Base-by-base conservation (phyloP, 2,797 vertebrate species). In the Phyllotis vaccarum region DNA sequence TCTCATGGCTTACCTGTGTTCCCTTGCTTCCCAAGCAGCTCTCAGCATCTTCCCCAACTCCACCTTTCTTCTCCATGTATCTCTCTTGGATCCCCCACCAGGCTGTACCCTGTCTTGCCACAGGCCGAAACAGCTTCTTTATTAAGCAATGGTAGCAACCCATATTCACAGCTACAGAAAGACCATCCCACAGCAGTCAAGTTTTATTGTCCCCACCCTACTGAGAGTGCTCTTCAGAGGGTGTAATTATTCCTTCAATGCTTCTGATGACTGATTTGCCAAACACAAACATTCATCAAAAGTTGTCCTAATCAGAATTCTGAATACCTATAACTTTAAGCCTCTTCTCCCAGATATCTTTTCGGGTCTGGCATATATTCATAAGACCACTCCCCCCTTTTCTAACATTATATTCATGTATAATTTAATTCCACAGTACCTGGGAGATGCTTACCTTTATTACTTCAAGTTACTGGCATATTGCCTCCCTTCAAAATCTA, bases 401-500 rank as follows among this genome's bases (percentile, higher is more conserved):
- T 90, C 37, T 21, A 14, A 81, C 31, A 14, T 88, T 10, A 19
- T 64, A 21, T 87, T 91, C 78, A 24, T 95, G 5, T 93, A 58
- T 95, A 68, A 90, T 16, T 90, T 89, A 81, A 14, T 91, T 79
- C 37, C 2, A 13, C 31, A 52, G 21, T 75, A 81, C 49, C 78
- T 6, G 60, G 60, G 80, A 74, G 46, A 66, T 60, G 24, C 43
- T 94, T 16, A 3, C 66, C 29, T 89, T 86, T 75, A 79, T 90
- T 86, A 49, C 81, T 81, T 88, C 64, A 68, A 80, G 14, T 90
- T 90, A 49, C 17, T 92, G 86, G 3, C 11, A 14, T 86, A 34
- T 88, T 93, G 14, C 27, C n/a, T n/a, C n/a, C 89, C 24, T 91
- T 94, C 46, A 93, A 79, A 93, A 76, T n/a, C 21, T 81, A n/a